A percentile compares a stretch with the other conserved stretches of the same genome.
These are phyloP conservation scores for Lepidocolaptes lacrymiger DNA, from an alignment of 2,797 vertebrate genomes.

Conservation along the genomic window DNA sequence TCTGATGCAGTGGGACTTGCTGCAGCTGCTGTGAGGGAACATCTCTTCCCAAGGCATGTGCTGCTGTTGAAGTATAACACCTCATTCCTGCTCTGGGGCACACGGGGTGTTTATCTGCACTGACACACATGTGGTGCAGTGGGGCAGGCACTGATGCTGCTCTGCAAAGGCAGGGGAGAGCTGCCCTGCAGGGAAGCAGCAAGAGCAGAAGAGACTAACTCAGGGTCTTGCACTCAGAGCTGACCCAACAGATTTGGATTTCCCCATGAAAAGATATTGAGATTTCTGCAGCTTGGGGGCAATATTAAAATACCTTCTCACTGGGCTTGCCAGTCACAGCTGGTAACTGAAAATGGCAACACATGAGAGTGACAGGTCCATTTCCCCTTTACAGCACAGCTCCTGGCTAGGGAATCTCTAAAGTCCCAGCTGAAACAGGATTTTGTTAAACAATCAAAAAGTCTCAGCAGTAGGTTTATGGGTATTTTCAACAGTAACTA, in stretches of 20 bases:
- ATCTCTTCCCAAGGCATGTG: not conserved
- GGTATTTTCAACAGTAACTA: not conserved
- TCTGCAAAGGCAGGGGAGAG: not conserved
- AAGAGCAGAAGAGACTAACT: not conserved
- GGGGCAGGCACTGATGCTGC: not conserved
- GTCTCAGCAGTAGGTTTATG: not conserved
- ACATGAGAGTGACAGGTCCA: not conserved
- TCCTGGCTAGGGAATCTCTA: not conserved
- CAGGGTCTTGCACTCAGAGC: not conserved
- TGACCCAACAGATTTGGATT: not conserved
- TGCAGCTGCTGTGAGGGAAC: not conserved
- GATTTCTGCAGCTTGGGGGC: not conserved
- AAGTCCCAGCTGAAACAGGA: not conserved
- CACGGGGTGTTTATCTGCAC: rapidly evolving
- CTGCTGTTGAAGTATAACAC: not conserved
- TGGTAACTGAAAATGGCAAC: not conserved
- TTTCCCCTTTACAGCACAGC: not conserved
- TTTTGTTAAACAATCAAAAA: not conserved
- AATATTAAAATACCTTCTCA: not conserved
- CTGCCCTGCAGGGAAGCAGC: not conserved
- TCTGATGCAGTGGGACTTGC: not conserved
- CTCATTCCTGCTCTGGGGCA: not conserved
- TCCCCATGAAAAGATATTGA: not conserved
- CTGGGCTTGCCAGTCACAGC: not conserved
- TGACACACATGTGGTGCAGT: rapidly evolving